Evolutionary conservation across 2,888 invertebrate species (phyloP), one percentile per base, ranked within the genome.

Genomic region (Hipparchia semele): DNA sequence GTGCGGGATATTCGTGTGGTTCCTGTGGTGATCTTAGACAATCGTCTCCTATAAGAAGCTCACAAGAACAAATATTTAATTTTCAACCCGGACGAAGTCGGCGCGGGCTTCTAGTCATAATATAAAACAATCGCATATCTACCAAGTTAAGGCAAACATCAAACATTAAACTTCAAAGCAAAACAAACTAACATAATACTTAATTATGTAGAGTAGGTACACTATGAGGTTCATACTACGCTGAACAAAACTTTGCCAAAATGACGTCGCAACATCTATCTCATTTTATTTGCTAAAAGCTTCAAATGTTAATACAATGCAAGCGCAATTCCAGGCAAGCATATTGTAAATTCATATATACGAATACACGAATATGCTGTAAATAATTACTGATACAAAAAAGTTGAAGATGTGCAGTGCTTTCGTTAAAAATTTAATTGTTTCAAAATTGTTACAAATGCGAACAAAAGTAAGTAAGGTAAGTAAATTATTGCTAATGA

Each of bases 241-340:
- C n/a, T 51, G 51, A 33, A 10, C 33, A 12, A 7, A 65, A 65
- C 51, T 65, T 65, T 53, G 53, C 33, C 8, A 33, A 33, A 53
- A 53, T 65, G 65, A 12, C 53, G 51, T 65, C 53, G 23, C 12
- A 64, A 49, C 65, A 53, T 53, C 61, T n/a, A 61, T 10, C 65
- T 33, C 53, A 53, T 23, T 7, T 23, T 64, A 64, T 64, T 49
- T 64, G 51, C 53, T 65, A 65, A 65, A 65, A 65, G 53, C 65
- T 33, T 23, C 51, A 51, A 33, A 51, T 23, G 23, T 33, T 65
- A 51, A 33, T 23, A 65, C 65, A 65, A 65, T 65, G 65, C 65
- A 65, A 53, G 53, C 65, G 65, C 33, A 33, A 65, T 53, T 65
- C 53, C 12, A 53, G 53, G 12, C 23, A 65, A 65, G 65, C 65